Base-by-base conservation (phyloP, 2,113 vertebrate genomes). In the Rhagologus leucostigma region DNA sequence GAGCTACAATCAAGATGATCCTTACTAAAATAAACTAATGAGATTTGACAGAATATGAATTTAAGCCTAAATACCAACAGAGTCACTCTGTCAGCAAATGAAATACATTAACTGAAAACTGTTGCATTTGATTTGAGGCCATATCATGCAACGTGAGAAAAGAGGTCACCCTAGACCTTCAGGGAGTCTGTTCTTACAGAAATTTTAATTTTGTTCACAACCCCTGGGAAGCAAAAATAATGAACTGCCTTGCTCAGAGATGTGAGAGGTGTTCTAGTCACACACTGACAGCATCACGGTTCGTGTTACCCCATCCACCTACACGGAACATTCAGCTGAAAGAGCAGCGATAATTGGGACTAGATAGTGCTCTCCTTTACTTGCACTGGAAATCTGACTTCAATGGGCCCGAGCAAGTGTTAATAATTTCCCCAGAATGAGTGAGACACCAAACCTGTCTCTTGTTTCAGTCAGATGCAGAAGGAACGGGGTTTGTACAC, bases 11-110 rank as follows among this genome's bases (percentile, higher is more conserved):
- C 67, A 80, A 94, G 79, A 86, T 90, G 62, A 93, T 70, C 47
- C 52, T 71, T 84, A 81, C 70, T 90, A 65, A 90, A 94, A 90
- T 76, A 90, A 89, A 55, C 42, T 88, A 93, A 93, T 86, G 71
- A 92, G 91, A 92, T 95, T 87, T 89, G 89, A 87, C 92, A 96
- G 68, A 96, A 80, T 63, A 47, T 74, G 44, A 94, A 90, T 93
- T 93, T 90, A 92, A 88, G 76, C 75, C 92, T 94, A 90, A 94
- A 95, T 77, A 94, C 75, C 85, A 96, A 94, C 93, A 93, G 81
- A 75, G 65, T 89, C 90, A 87, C 13, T 12, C 85, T 90, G 76
- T 63, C 89, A 84, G 76, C 73, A 96, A 83, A 87, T 87, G 55
- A 94, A 96, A 94, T 80, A n/a, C 2, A 76, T 77, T 91, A 96